These are phyloP conservation scores for Nerophis lumbriciformis DNA, from an alignment of 2,113 vertebrate species.

Conservation along the genomic window DNA sequence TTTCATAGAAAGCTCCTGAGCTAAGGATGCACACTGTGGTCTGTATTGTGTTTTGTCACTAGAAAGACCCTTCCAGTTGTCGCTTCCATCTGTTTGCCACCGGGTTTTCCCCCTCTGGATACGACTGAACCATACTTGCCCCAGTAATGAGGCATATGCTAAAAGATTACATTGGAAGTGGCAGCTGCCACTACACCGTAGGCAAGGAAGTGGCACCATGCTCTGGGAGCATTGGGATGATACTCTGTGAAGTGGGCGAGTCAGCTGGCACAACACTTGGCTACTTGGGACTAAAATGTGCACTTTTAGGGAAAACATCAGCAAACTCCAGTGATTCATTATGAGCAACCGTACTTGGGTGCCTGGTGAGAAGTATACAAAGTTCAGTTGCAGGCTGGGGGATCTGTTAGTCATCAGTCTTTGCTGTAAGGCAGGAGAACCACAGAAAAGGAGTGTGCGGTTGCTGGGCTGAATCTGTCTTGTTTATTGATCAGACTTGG, in stretches of 20 bases:
- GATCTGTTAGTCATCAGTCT: slow-evolving; percentile 46
- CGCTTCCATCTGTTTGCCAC: slow-evolving; percentile 28
- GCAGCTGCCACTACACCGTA: slow-evolving; percentile 13
- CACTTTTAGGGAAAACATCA: slow-evolving; percentile 25
- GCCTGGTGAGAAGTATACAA: slow-evolving; percentile 42
- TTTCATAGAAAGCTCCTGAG: no score
- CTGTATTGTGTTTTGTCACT: slow-evolving; percentile 23
- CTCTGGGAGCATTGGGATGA: slow-evolving; percentile 12
- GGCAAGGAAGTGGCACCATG: not conserved
- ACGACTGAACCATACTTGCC: slow-evolving; percentile 24
- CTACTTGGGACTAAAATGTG: not conserved
- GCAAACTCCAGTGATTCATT: slow-evolving; percentile 36
- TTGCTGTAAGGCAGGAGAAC: slow-evolving; percentile 32
- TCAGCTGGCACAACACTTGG: slow-evolving; percentile 9
- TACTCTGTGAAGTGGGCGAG: slow-evolving; percentile 5
- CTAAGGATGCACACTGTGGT: not conserved
- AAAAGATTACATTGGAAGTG: slow-evolving; percentile 39
- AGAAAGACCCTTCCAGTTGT: slow-evolving; percentile 38
- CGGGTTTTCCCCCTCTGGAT: slow-evolving; percentile 35
- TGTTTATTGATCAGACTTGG: slow-evolving; percentile 53
- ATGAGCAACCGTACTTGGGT: slow-evolving; percentile 33
- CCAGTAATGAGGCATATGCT: slow-evolving; percentile 31
- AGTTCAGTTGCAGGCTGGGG: slow-evolving; percentile 35
- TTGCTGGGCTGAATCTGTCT: slow-evolving; percentile 52
- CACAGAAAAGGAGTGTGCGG: slow-evolving; percentile 43